Base-by-base conservation (phyloP, 92 coral and sea anemone genomes). In the Porites rus region DNA sequence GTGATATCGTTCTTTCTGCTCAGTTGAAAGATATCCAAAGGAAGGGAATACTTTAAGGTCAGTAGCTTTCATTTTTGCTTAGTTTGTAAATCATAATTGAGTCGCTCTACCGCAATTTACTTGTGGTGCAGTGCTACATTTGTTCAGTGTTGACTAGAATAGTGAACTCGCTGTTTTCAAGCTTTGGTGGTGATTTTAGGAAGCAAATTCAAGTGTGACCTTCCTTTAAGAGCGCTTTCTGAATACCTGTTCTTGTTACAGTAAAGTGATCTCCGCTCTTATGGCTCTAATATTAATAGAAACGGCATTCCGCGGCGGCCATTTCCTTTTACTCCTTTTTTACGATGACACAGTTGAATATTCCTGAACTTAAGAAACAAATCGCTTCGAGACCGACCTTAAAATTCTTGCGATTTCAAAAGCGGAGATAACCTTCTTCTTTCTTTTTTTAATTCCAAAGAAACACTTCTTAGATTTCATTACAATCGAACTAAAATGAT, bases 1-100 rank as follows among this genome's bases (percentile, higher is more conserved):
- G 77, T 58, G 65, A 31, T 71, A 28, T 56, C 60, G 59, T 59
- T 25, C 67, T 70, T 69, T 13, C 31, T 71, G 68, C 70, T 56
- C 54, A 69, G 13, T 38, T 69, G 65, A 69, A 81, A 81, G 76
- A 58, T 60, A 50, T 6, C 17, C 70, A 20, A 18, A 10, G 54
- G 22, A 38, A 18, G 5, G 18, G n/a, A 9, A 62, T 38, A 38
- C 11, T 3, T 60, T 28, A 72, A 59, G 86, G 86, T 81, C 70
- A 54, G 85, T 56, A 8, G 17, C 52, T 46, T 10, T 81, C 58
- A 69, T 38, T 68, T 25, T 60, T 69, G 56, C 58, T 60, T 20
- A 53, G 21, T 43, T 74, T 43, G 77, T 74, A 13, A 25, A 63
- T 20, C 68, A 43, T n/a, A 9, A 69, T 52, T 10, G 56, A 51